Conservation (phyloP, 2,797 vertebrate genomes). For the Amblyraja radiata region DNA sequence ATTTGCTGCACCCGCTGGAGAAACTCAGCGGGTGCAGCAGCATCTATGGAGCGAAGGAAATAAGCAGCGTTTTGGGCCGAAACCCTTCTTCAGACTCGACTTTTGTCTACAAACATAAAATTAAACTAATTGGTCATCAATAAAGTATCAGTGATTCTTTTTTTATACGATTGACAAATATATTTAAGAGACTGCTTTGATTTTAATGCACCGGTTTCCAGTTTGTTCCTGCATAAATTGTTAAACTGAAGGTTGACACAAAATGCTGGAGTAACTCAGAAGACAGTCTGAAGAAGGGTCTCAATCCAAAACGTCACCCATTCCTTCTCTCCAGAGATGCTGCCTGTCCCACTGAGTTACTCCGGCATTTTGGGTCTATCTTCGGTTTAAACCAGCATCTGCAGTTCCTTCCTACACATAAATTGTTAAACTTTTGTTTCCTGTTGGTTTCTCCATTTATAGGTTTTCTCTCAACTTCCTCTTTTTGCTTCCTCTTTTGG, state of each 20-base stretch:
- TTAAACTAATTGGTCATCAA: not conserved
- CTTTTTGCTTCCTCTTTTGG: constrained; percentile 14
- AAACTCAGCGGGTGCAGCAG: too few relatives aligned
- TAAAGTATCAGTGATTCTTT: not conserved
- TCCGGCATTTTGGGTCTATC: too few relatives aligned
- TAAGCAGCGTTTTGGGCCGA: too few relatives aligned
- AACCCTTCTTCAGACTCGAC: too few relatives aligned
- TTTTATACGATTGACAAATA: not conserved
- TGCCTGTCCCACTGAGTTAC: too few relatives aligned
- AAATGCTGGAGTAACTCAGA: too few relatives aligned
- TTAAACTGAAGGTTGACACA: not conserved
- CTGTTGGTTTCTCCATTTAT: not conserved
- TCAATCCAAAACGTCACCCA: too few relatives aligned
- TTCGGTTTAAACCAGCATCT: too few relatives aligned
- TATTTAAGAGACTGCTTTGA: not conserved
- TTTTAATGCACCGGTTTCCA: not conserved
- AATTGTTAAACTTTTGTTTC: not conserved
- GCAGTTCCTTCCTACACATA: not conserved
- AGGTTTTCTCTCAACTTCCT: constrained; percentile 8
- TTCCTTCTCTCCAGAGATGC: too few relatives aligned
- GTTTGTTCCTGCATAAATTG: not conserved
- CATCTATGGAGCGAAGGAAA: too few relatives aligned
- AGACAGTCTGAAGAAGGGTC: too few relatives aligned
- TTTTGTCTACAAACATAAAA: not conserved
- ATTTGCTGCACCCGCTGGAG: too few relatives aligned